Evolutionary conservation across 35 echinoderm and acorn worm species (phyloP).

Genomic region (Hemicentrotus pulcherrimus): DNA sequence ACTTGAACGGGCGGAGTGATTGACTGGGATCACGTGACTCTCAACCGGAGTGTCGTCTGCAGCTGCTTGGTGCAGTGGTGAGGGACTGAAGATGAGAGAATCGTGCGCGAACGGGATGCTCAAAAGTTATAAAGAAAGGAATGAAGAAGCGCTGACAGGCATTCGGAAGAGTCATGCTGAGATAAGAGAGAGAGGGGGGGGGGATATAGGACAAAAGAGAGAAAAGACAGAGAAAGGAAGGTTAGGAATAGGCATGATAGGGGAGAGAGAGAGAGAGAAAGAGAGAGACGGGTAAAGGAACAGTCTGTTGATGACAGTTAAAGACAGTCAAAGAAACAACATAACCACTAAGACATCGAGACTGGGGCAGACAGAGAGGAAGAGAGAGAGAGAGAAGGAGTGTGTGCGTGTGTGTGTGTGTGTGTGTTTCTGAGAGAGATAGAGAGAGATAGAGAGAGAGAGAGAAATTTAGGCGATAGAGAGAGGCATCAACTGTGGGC

Average conservation of each 20-base stretch:
- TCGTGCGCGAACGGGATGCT: background rate
- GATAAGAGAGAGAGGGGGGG: background rate
- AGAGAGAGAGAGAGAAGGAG: no score
- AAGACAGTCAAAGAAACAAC: no score
- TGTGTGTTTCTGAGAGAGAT: no score
- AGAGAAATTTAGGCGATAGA: no score
- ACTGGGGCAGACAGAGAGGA: no score
- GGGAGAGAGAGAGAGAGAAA: constrained; percentile 16
- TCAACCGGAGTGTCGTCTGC: background rate
- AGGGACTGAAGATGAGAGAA: background rate
- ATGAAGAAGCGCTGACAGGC: background rate
- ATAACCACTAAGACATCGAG: no score
- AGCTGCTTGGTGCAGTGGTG: background rate
- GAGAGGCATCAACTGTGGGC: no score
- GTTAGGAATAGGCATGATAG: background rate
- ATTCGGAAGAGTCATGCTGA: background rate
- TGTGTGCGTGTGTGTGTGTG: no score
- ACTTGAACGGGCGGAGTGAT: background rate
- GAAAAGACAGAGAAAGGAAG: background rate
- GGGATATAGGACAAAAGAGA: background rate
- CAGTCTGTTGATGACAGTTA: no score
- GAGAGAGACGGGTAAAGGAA: no score
- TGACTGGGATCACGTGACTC: constrained; percentile 22
- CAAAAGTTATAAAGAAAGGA: background rate
- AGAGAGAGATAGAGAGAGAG: no score